These are phyloP conservation scores for Ceratosolen fusciceps DNA, from an alignment of 1,140 invertebrate genomes.

Conservation along the genomic window DNA sequence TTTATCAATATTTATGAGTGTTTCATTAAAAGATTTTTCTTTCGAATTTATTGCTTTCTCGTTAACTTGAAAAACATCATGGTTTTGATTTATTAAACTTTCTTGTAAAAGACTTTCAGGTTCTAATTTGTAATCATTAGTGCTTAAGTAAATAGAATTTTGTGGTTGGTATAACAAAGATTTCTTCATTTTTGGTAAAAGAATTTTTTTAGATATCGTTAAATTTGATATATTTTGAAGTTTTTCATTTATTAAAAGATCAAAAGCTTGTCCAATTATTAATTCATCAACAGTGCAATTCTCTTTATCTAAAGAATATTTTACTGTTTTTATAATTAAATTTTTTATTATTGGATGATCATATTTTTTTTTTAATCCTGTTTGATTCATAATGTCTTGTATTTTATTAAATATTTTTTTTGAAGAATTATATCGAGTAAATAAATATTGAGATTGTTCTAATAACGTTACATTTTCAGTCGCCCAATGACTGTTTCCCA, in stretches of 20 bases:
- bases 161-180: neutral
- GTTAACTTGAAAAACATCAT: neutral
- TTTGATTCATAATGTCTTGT: constrained; percentile 51
- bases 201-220: neutral
- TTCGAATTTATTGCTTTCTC: neutral
- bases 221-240: neutral
- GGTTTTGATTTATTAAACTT: neutral
- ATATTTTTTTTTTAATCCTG: constrained; percentile 51
- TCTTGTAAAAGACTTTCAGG: neutral
- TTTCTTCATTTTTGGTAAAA: neutral
- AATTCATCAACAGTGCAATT: constrained; percentile 50
- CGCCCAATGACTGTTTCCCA: neutral
- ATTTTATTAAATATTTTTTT: constrained; percentile 38
- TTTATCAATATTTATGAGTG: no score
- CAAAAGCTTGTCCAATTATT: constrained; percentile 51
- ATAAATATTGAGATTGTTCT: neutral
- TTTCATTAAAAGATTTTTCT: constrained; percentile 10
- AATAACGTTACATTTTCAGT: neutral
- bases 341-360: constrained; percentile 54
- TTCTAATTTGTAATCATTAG: neutral
- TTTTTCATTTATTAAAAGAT: constrained; percentile 50
- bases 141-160: neutral
- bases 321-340: constrained; percentile 59
- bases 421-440: neutral
- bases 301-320: constrained; percentile 49